Evolutionary conservation across 2,113 vertebrate species (phyloP), one percentile per base, ranked within the genome.

Genomic region (Serranochromis macrocephalus): DNA sequence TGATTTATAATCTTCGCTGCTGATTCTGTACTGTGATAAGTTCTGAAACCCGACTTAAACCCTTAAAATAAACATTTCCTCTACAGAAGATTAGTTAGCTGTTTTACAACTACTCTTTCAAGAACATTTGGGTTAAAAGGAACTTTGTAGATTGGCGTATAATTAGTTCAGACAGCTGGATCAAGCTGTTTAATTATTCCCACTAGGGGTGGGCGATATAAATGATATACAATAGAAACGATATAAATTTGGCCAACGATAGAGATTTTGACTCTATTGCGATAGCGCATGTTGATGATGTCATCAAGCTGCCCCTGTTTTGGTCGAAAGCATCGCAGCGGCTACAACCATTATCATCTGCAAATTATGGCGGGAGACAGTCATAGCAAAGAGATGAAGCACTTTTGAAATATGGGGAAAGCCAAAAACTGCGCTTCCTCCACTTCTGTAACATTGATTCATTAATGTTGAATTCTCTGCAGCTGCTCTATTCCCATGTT

Each of bases 361-460:
- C 40, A 42, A 1, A 42, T 13, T 6, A 6, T 42, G 11, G 0
- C 11, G 38, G 36, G 36, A 9, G 9, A 40, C 38, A 40, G 38
- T 12, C 10, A 40, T 0, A 40, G 38, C 11, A 42, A 42, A 42
- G 40, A 13, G 11, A 42, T 42, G 11, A 42, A 42, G 40, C 11
- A 42, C 40, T 42, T 13, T 42, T 42, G 40, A 13, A 42, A 42
- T 42, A 42, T 13, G 11, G 40, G 40, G 40, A 42, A 42, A 42
- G 40, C 40, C 11, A 42, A 42, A 13, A 42, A 42, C 40, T 13
- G 40, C 5, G 11, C 40, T 42, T 42, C 40, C 40, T 42, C 40
- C 11, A 42, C 40, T 42, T 42, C 2, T 0, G 3, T 42, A 42
- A 1, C 40, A 42, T 42, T 42, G 40, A 5, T 42, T 42, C 40